Base-by-base conservation (phyloP, 92 coral and sea anemone species). In the Palythoa heliodiscus region DNA sequence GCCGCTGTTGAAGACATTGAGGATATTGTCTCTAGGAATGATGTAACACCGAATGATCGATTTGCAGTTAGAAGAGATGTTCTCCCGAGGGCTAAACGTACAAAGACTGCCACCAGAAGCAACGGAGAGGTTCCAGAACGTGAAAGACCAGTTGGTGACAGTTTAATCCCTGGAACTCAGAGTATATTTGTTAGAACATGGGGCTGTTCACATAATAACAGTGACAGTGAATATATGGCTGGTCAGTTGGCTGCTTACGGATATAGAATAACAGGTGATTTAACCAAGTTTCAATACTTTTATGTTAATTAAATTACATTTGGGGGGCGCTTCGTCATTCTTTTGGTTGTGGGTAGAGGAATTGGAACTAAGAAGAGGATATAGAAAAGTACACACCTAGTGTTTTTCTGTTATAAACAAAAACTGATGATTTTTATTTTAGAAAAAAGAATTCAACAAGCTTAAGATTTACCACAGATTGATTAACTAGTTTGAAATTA, bases 121-220 rank as follows among this genome's bases (percentile, higher is more conserved):
- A 23, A 6, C 16, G 55, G 6, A 25, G 73, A 22, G 7, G 25
- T 5, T 12, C n/a, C 54, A 23, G 64, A 66, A 40, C 68, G 76
- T 10, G 98, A 95, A 29, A 84, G 63, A 23, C 95, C 98, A 47
- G 77, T 88, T 0, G 93, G 93, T 0, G 99, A 96, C 72, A 96
- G 99, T 60, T 77, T 96, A 68, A 96, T 96, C 22, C 99, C 99
- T 3, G 99, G 99, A 4, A 91, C 99, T n/a, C 99, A 96, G 87
- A 96, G 87, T 13, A 91, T 96, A 35, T 96, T 87, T 79, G 86
- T 96, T 16, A 87, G 93, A 60, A 96, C 99, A 1, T 96, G 99
- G 99, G 99, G 99, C 52, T 96, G 99, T 77, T 95, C 99, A 19
- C 99, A 96, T 67, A 96, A 96, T 64, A 96, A 96, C 82, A 96